Base-by-base conservation (phyloP, 2,797 vertebrate species). In the Meriones psammophilus region DNA sequence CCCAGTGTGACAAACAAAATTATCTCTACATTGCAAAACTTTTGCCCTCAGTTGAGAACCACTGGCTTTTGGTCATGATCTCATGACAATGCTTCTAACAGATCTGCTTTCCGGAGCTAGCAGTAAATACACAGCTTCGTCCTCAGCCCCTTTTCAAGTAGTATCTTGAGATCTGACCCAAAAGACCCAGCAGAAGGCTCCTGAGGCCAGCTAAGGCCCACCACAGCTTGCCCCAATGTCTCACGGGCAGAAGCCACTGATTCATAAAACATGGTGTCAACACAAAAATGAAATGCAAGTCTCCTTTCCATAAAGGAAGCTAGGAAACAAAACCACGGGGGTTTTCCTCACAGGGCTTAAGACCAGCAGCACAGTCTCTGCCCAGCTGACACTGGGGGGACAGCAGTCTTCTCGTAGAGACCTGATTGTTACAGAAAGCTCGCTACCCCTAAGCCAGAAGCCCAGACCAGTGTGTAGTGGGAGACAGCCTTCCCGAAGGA, bases 271-370 rank as follows among this genome's bases (percentile, higher is more conserved):
- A 30, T 1, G 8, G 56, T 87, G 88, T 92, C 85, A 69, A 80
- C 83, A 92, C 92, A 77, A 81, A 60, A 73, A 83, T 66, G 73
- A 84, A 95, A 77, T 1, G 36, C 71, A 73, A 76, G 60, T 58
- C 26, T 85, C 69, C 22, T 87, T 81, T 83, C 83, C 91, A n/a
- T 30, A 33, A 58, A 88, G 89, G 58, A 78, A 90, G 85, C 39
- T 1, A 73, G 76, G 56, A 88, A 89, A 83, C 66, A 90, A 68
- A 73, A 22, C 64, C n/a, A 46, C n/a, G 12, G 39, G 3, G 33
- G 30, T 30, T 73, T 68, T 62, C 66, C 8, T 58, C 28, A 81
- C 36, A 68, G 3, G 50, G 28, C 46, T n/a, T 18, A 39, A 87
- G n/a, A 78, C 36, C 17, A 74, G 12, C 4, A 71, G 42, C 9